Conservation (phyloP, 1,140 invertebrate genomes). For the Nephila pilipes region DNA sequence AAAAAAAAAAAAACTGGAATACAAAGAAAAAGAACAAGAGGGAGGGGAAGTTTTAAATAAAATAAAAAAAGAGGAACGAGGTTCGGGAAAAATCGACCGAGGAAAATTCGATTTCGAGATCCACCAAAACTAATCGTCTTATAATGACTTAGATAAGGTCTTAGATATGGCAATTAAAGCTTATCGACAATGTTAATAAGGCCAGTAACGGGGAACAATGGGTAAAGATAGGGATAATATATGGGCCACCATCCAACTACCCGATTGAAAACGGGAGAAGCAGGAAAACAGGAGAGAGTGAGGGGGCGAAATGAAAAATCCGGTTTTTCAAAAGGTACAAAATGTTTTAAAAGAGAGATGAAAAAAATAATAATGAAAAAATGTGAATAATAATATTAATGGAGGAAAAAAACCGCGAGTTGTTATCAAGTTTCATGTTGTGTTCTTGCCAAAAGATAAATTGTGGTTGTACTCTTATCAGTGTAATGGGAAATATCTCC, state of each 20-base stretch:
- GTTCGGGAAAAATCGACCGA: conserved; percentile 45
- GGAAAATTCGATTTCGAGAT: conserved; percentile 54
- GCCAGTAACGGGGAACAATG: conserved; percentile 62
- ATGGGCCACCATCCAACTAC: conserved; percentile 40
- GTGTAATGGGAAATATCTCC: conserved; percentile 59
- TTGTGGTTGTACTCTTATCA: conserved; percentile 63
- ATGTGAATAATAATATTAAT: conserved; percentile 51
- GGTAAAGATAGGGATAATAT: conserved; percentile 54
- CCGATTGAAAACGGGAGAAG: not conserved
- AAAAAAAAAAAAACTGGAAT: not conserved
- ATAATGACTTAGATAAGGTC: conserved; percentile 69
- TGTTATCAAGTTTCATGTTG: conserved; percentile 61
- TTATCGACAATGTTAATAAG: conserved; percentile 66
- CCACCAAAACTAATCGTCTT: conserved; percentile 51
- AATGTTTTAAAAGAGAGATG: conserved; percentile 46
- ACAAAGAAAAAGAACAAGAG: not conserved
- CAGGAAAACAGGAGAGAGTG: not conserved
- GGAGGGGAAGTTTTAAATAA: not conserved
- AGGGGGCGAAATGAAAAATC: conserved; percentile 64
- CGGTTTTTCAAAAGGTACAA: conserved; percentile 37
- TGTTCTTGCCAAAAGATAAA: conserved; percentile 55
- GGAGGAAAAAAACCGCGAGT: conserved; percentile 45
- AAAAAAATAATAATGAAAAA: conserved; percentile 3
- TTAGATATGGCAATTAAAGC: conserved; percentile 69
- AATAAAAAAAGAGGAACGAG: conserved; percentile 35